Conservation (phyloP, 2,888 invertebrate species). For the Eupithecia pulchellata region DNA sequence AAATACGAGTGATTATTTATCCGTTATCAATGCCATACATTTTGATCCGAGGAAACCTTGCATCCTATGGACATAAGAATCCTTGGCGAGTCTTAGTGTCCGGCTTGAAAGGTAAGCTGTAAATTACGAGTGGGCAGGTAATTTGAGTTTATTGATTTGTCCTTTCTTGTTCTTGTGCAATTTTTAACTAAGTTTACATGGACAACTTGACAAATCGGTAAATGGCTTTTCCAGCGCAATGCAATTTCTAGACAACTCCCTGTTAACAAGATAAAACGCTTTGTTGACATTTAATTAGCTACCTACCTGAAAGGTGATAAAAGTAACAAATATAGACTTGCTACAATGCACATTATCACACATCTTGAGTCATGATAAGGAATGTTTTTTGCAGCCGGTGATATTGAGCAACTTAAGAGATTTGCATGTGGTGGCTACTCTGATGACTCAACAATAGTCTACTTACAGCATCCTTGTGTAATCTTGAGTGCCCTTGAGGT, state of each 20-base stretch:
- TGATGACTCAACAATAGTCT: constrained; percentile 94
- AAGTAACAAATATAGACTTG: background rate
- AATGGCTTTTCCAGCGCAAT: background rate
- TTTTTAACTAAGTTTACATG: background rate
- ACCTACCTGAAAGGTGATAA: background rate
- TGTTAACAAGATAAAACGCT: background rate
- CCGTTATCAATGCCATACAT: constrained; percentile 93
- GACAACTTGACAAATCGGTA: background rate
- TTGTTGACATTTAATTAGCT: constrained; percentile 4
- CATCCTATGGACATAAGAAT: constrained; percentile 93
- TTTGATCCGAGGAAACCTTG: constrained; percentile 94
- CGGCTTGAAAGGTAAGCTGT: constrained; percentile 90
- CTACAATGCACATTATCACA: background rate
- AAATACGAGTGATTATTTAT: constrained; percentile 50
- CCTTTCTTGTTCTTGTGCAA: background rate
- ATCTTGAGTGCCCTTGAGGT: constrained; percentile 94
- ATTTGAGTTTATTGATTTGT: constrained; percentile 16
- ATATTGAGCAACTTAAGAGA: constrained; percentile 92
- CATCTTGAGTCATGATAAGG: constrained; percentile 10
- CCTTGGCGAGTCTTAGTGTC: constrained; percentile 95
- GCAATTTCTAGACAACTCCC: background rate
- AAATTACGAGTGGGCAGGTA: constrained; percentile 4
- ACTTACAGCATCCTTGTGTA: constrained; percentile 94
- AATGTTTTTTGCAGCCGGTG: constrained; percentile 83
- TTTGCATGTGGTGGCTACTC: constrained; percentile 94